A percentile compares a stretch with the other conserved stretches of the same genome.
Conservation (phyloP, 2,888 invertebrate species). For the Leptinotarsa haldemani region DNA sequence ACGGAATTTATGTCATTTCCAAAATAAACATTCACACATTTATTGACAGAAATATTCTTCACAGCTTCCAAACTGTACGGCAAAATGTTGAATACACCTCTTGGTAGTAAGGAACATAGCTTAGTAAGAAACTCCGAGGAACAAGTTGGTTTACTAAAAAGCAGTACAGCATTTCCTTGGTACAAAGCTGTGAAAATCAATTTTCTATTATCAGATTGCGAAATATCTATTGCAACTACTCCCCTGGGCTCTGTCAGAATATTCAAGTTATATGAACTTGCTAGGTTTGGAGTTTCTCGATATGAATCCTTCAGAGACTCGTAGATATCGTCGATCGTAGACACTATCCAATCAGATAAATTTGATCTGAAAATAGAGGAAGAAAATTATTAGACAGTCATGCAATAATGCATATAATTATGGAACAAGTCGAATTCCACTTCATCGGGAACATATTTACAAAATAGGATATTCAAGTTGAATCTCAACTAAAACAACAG, state of each 20-base stretch:
- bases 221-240: conserved; percentile 53
- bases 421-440: too few species aligned
- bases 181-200: conserved; percentile 55
- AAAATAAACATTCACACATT: conserved; percentile 48
- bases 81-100: conserved; percentile 48
- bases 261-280: conserved; percentile 44
- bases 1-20: conserved; percentile 39
- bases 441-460: too few species aligned
- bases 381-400: conserved; percentile 12
- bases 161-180: conserved; percentile 59
- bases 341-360: conserved; percentile 43
- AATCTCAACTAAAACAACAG: too few species aligned
- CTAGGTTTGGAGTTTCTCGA: conserved; percentile 13
- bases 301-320: conserved; percentile 37
- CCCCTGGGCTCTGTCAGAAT: conserved; percentile 54
- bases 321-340: conserved; percentile 40
- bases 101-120: conserved; percentile 49
- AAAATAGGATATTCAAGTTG: too few species aligned
- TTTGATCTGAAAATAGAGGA: conserved; percentile 33
- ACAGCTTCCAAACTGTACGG: conserved; percentile 44
- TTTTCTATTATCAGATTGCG: conserved; percentile 40
- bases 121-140: conserved; percentile 45
- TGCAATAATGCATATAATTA: background rate
- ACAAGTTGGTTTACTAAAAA: conserved; percentile 45
- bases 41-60: conserved; percentile 46